Evolutionary conservation across 1,140 invertebrate species (phyloP).

Genomic region (Penaeus chinensis): DNA sequence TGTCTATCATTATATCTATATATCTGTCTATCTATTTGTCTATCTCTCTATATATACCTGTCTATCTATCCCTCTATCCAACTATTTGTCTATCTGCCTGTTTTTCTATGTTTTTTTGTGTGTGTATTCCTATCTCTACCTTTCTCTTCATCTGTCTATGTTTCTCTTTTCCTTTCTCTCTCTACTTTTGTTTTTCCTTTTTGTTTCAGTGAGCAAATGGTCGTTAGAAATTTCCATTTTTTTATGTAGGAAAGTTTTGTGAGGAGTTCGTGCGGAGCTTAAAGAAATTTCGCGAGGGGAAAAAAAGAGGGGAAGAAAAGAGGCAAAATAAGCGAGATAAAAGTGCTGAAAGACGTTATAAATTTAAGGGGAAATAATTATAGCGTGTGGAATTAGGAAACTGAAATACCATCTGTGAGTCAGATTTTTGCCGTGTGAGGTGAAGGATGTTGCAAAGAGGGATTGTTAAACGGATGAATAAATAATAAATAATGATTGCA

Average conservation of each 20-base stretch:
- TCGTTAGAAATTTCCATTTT: background rate
- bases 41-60: background rate
- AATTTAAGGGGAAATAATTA: background rate
- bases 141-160: background rate
- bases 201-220: background rate
- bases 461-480: no score
- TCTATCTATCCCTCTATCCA: background rate
- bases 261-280: no score
- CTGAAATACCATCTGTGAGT: no score
- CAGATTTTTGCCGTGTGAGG: no score
- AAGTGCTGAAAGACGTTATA: background rate
- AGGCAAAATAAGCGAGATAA: no score
- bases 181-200: background rate
- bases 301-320: no score
- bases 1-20: background rate
- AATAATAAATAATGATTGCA: no score
- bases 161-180: background rate
- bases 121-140: background rate
- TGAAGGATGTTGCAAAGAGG: no score
- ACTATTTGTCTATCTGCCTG: background rate
- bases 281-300: no score
- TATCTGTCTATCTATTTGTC: background rate
- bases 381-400: no score
- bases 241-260: no score
- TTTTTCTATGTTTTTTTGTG: background rate